Evolutionary conservation across 2,888 invertebrate species (phyloP).

Genomic region (Argyra leucocephala): DNA sequence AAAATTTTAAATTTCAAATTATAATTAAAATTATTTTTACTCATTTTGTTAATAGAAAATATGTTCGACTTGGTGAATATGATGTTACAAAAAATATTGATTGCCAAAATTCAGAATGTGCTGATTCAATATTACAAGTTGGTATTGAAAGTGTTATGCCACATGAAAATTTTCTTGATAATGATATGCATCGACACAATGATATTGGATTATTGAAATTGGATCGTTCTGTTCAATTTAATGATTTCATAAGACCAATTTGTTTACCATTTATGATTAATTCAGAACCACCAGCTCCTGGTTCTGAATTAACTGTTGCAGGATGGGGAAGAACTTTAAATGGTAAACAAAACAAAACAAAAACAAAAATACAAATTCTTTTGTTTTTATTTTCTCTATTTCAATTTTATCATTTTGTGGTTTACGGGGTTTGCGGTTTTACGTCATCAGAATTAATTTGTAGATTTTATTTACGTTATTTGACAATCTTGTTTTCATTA

Average conservation of each 20-base stretch:
- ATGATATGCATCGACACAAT: slow-evolving; percentile 50
- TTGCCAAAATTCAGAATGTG: slow-evolving; percentile 43
- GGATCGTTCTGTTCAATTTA: slow-evolving; percentile 46
- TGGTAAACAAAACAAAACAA: slow-evolving; percentile 15
- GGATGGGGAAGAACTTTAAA: slow-evolving; percentile 55
- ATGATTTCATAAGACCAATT: slow-evolving; percentile 50
- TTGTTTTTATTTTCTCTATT: background rate
- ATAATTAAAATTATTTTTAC: slow-evolving; percentile 6
- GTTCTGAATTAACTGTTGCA: slow-evolving; percentile 44
- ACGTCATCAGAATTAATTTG: background rate
- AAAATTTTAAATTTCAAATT: too few species aligned
- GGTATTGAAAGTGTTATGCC: slow-evolving; percentile 53
- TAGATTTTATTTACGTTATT: background rate
- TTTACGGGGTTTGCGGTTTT: background rate
- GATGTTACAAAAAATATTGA: slow-evolving; percentile 32
- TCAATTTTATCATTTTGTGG: background rate
- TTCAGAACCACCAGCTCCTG: slow-evolving; percentile 27
- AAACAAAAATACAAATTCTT: background rate
- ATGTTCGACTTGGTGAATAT: slow-evolving; percentile 37
- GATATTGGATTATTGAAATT: slow-evolving; percentile 66
- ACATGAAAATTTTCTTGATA: slow-evolving; percentile 55
- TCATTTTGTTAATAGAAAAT: slow-evolving; percentile 28
- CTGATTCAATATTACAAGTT: slow-evolving; percentile 50
- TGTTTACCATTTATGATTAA: slow-evolving; percentile 46
- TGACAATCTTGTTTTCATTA: background rate